Conservation (phyloP, 1,140 invertebrate genomes). For the Bathynomus jamesi region DNA sequence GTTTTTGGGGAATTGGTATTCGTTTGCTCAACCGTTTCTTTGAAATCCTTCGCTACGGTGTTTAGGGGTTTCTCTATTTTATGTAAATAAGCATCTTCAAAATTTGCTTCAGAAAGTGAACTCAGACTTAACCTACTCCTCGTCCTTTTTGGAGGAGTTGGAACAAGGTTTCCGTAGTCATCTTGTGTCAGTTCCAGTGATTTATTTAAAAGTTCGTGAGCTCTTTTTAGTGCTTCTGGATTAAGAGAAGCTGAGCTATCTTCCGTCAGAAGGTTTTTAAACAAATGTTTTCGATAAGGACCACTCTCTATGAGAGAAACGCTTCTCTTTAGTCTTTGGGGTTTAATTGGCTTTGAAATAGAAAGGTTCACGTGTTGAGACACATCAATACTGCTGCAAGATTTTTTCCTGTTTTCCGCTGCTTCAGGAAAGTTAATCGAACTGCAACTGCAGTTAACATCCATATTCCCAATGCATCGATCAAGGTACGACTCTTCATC, state of each 20-base stretch:
- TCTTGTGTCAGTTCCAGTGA: not conserved
- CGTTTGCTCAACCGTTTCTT: not conserved
- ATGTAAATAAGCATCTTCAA: not conserved
- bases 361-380: not conserved
- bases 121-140: not conserved
- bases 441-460: not conserved
- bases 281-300: not conserved
- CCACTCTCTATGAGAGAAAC: not conserved
- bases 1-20: not conserved
- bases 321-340: not conserved
- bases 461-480: not conserved
- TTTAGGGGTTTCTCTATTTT: too few relatives aligned
- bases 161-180: not conserved
- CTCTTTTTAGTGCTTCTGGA: not conserved
- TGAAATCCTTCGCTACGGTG: too few relatives aligned
- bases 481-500: not conserved
- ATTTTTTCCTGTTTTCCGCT: not conserved
- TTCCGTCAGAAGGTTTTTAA: not conserved
- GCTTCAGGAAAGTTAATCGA: not conserved
- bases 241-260: not conserved
- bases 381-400: not conserved
- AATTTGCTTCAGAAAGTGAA: not conserved
- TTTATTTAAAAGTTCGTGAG: not conserved
- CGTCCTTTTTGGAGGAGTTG: not conserved
- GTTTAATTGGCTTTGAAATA: not conserved